Evolutionary conservation across 2,888 invertebrate genomes (phyloP).

Genomic region (Fragum sueziense): DNA sequence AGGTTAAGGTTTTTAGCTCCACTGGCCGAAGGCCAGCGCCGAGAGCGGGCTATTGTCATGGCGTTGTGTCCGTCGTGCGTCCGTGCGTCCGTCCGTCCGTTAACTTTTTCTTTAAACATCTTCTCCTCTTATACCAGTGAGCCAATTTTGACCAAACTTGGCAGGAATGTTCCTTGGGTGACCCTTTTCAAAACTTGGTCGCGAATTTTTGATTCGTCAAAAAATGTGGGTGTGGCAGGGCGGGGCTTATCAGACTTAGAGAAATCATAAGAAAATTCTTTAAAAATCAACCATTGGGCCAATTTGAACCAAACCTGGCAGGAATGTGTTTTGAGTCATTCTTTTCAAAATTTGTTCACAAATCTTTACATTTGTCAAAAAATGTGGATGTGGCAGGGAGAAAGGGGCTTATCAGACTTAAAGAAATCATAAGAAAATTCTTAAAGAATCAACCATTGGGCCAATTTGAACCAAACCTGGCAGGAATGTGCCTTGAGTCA

Average conservation of each 20-base stretch:
- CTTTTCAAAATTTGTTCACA: neutral
- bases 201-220: neutral
- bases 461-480: no score
- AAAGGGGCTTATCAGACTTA: neutral
- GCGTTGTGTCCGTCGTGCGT: no score
- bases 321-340: neutral
- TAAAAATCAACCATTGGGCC: neutral
- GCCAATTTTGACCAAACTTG: neutral
- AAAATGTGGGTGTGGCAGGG: neutral
- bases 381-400: neutral
- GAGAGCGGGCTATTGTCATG: no score
- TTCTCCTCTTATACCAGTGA: no score
- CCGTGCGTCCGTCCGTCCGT: no score
- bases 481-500: no score
- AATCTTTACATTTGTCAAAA: neutral
- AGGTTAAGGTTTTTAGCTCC: no score
- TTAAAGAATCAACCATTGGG: no score
- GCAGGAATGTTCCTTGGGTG: neutral
- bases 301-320: neutral
- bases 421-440: neutral
- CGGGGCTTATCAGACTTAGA: neutral
- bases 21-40: no score
- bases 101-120: no score
- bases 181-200: neutral
- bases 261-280: neutral